These are phyloP conservation scores for Neocrepidodera transversa DNA, from an alignment of 2,888 invertebrate species.

Conservation along the genomic window DNA sequence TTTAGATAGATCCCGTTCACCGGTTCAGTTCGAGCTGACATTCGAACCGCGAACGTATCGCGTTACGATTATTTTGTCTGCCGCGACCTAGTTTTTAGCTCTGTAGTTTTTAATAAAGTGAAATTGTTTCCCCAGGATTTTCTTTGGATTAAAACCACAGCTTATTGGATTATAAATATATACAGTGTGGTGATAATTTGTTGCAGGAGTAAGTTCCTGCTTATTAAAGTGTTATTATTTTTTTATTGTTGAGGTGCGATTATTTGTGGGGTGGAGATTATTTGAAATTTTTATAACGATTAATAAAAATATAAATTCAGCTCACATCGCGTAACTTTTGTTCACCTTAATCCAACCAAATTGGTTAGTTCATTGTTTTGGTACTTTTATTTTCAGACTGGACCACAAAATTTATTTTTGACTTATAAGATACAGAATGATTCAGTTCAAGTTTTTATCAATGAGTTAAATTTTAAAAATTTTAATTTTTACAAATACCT, in stretches of 20 bases:
- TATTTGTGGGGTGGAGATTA: conserved; percentile 17
- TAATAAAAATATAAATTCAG: neutral
- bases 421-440: too few species aligned
- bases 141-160: neutral
- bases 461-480: too few species aligned
- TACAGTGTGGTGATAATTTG: neutral
- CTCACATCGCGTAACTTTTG: neutral
- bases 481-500: too few species aligned
- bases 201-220: conserved; percentile 6
- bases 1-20: conserved; percentile 24
- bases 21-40: conserved; percentile 21
- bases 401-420: too few species aligned
- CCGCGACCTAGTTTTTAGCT: conserved; percentile 21
- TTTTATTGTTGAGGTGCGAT: conserved; percentile 10
- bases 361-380: too few species aligned
- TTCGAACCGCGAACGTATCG: neutral
- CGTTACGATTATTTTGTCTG: neutral
- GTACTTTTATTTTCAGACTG: too few species aligned
- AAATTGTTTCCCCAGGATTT: neutral
- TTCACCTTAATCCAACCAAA: neutral
- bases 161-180: conserved; percentile 4
- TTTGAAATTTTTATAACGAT: neutral
- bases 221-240: neutral
- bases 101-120: conserved; percentile 1
- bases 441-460: too few species aligned